phyloP scores from a whole-genome alignment of 1,140 invertebrate species.

The Pectinophora gossypiella region DNA sequence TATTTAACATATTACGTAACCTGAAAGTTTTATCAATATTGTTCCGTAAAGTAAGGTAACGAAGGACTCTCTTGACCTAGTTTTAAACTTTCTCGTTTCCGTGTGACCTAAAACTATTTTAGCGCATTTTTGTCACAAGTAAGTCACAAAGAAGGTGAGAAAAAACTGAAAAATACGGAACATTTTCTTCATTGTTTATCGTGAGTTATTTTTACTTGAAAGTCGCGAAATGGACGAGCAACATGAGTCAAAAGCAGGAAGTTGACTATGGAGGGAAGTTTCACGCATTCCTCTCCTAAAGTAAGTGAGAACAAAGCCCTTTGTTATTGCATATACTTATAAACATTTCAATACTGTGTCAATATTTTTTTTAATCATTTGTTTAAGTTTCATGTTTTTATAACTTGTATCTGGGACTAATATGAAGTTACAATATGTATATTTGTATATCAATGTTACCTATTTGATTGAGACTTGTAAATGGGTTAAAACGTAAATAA shows the following conservation, averaged over 20 bases:
- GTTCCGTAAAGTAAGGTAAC: conserved; percentile 11
- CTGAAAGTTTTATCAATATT: conserved; percentile 30
- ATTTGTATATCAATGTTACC: neutral
- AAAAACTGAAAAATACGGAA: neutral
- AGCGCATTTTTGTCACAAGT: neutral
- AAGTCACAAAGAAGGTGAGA: neutral
- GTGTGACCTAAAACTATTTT: conserved; percentile 2
- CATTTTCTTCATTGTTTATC: conserved; percentile 4
- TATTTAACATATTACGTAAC: neutral
- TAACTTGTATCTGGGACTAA: neutral
- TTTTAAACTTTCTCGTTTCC: conserved; percentile 16
- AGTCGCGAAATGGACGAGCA: neutral
- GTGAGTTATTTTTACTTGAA: neutral
- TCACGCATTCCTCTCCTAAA: conserved; percentile 13
- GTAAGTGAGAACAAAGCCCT: conserved; percentile 12
- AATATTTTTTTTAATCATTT: neutral
- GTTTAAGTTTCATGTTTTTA: neutral
- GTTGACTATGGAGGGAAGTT: conserved; percentile 35
- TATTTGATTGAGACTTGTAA: neutral
- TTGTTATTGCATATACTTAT: neutral
- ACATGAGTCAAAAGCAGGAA: conserved; percentile 9
- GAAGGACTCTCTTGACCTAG: conserved; percentile 23
- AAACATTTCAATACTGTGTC: conserved; percentile 1
- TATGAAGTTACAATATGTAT: neutral
- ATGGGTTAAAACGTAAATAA: neutral